phyloP scores from a whole-genome alignment of 1,140 invertebrate genomes.

The Hydropsyche tenuis region DNA sequence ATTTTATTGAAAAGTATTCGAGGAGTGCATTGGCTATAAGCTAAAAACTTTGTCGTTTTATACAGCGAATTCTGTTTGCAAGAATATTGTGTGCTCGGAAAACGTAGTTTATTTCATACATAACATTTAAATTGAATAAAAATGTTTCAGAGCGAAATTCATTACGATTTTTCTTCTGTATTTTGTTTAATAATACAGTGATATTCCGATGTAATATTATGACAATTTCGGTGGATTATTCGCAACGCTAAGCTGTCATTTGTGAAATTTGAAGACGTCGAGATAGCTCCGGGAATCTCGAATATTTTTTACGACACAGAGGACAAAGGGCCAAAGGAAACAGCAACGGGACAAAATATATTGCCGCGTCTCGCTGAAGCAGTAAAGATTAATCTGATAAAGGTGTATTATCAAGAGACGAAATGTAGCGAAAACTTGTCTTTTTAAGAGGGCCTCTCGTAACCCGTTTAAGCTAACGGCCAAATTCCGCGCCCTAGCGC shows the following conservation, averaged over 20 bases:
- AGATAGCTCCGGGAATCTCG: conserved; percentile 9
- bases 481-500: background rate
- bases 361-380: conserved; percentile 42
- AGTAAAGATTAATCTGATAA: conserved; percentile 50
- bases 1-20: too few species aligned
- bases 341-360: conserved; percentile 38
- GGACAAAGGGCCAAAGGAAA: conserved; percentile 27
- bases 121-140: too few species aligned
- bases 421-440: conserved; percentile 42
- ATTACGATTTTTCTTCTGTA: too few species aligned
- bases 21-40: too few species aligned
- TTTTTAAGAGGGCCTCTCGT: conserved; percentile 33
- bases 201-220: background rate
- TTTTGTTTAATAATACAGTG: too few species aligned
- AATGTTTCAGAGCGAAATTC: too few species aligned
- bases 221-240: background rate
- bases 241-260: background rate
- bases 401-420: conserved; percentile 46
- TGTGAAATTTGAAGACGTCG: background rate
- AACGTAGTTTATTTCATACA: too few species aligned
- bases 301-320: conserved; percentile 30
- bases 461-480: conserved; percentile 24
- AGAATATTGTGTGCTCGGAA: too few species aligned
- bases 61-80: too few species aligned
- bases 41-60: too few species aligned